Evolutionary conservation across 2,888 invertebrate species (phyloP).

Genomic region (Dicyrtoma fusca): DNA sequence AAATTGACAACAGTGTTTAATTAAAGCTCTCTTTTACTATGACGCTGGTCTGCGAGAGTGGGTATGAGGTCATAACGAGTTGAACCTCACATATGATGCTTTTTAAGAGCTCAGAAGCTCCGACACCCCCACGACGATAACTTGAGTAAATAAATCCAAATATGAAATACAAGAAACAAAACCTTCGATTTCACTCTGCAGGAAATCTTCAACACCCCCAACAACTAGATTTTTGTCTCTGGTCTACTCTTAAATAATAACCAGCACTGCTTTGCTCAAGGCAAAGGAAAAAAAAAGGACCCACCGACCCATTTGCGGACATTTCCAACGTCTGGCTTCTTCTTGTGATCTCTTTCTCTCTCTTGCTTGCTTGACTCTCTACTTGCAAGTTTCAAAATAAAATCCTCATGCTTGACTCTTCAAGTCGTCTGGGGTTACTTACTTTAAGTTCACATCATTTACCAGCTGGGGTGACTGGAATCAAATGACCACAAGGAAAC

Average conservation of each 20-base stretch:
- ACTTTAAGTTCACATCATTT: conserved; percentile 23
- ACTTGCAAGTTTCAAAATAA: not conserved
- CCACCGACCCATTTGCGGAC: conserved; percentile 24
- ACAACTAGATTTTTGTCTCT: conserved; percentile 11
- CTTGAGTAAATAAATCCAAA: conserved; percentile 12
- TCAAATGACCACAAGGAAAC: conserved; percentile 35
- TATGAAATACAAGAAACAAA: not conserved
- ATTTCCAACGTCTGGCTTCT: conserved; percentile 1
- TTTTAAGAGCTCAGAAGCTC: not conserved
- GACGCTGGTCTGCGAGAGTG: no score
- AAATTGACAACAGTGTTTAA: no score
- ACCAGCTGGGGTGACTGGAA: conserved; percentile 29
- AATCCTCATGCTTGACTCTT: conserved; percentile 1
- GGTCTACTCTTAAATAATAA: not conserved
- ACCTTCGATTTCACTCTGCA: conserved; percentile 1
- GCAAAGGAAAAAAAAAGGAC: conserved; percentile 1
- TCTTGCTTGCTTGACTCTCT: not conserved
- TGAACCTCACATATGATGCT: not conserved
- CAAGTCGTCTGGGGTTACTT: conserved; percentile 1
- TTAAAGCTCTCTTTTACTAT: no score
- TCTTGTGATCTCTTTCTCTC: no score
- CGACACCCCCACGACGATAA: conserved; percentile 20
- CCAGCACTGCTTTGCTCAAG: not conserved
- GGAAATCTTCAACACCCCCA: conserved; percentile 27
- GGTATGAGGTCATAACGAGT: no score